phyloP scores from a whole-genome alignment of 2,888 invertebrate genomes.

The Caenorhabditis wallacei region DNA sequence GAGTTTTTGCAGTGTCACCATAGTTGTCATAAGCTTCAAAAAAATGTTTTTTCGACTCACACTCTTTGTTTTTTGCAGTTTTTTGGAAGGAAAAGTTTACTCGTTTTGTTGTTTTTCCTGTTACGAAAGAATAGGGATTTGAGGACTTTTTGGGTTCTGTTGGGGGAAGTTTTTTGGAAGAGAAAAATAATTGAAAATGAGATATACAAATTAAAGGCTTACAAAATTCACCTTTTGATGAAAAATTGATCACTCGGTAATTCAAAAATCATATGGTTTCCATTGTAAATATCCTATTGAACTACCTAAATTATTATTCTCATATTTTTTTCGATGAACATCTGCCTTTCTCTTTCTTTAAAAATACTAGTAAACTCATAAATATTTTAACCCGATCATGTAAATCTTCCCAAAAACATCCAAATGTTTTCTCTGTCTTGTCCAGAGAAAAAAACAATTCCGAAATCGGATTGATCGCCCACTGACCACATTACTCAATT shows the following conservation, averaged over 20 bases:
- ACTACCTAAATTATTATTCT: not conserved
- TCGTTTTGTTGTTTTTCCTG: constrained; percentile 23
- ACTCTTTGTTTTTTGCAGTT: constrained; percentile 23
- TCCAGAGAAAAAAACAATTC: constrained; percentile 21
- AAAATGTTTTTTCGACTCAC: constrained; percentile 15
- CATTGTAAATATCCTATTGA: not conserved
- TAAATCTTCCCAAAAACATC: constrained; percentile 13
- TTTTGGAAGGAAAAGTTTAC: constrained; percentile 25
- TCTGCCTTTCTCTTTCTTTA: constrained; percentile 17
- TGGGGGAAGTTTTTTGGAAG: not conserved
- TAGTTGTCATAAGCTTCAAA: constrained; percentile 51
- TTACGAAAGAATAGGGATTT: not conserved
- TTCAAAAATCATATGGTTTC: no score
- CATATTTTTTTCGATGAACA: not conserved
- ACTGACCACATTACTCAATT: constrained; percentile 32
- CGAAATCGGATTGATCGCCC: constrained; percentile 41
- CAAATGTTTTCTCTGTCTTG: constrained; percentile 17
- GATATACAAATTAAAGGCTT: not conserved
- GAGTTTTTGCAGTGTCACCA: constrained; percentile 21
- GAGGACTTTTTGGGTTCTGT: constrained; percentile 20
- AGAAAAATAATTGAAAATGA: not conserved
- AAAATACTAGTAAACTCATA: constrained; percentile 23
- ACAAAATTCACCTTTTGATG: no score
- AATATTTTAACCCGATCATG: constrained; percentile 41
- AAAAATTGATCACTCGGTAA: no score